Conservation (phyloP, 2,888 invertebrate species). For the Meta bourneti region DNA sequence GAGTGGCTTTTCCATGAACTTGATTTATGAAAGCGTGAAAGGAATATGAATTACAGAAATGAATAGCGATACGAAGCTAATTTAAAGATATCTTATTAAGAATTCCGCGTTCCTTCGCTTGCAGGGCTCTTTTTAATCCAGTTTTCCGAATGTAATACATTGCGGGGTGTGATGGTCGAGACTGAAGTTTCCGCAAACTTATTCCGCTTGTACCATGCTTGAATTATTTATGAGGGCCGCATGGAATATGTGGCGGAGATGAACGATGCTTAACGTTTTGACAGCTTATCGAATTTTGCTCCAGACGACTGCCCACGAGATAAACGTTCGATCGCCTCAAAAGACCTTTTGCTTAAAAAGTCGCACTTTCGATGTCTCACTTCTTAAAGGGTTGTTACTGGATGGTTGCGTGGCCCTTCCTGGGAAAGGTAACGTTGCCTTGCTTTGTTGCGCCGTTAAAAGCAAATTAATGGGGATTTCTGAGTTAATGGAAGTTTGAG, state of each 20-base stretch:
- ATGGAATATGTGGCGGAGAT: slow-evolving; percentile 25
- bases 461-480: not conserved
- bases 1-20: too few species aligned
- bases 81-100: not conserved
- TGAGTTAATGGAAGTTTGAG: too few species aligned
- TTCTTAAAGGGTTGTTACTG: not conserved
- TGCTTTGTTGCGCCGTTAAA: not conserved
- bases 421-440: not conserved
- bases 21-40: not conserved
- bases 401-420: not conserved
- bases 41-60: not conserved
- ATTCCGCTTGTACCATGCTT: not conserved
- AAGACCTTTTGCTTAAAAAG: not conserved
- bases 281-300: slow-evolving; percentile 44
- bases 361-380: not conserved
- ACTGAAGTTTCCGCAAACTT: slow-evolving; percentile 5
- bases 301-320: slow-evolving; percentile 10
- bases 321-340: not conserved
- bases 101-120: not conserved
- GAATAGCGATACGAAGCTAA: not conserved
- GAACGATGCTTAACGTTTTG: slow-evolving; percentile 49
- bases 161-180: not conserved
- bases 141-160: not conserved
- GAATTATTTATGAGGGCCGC: slow-evolving; percentile 55
- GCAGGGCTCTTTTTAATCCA: not conserved